Base-by-base conservation (phyloP, 1,140 invertebrate species). In the Plectrocnemia conspersa region DNA sequence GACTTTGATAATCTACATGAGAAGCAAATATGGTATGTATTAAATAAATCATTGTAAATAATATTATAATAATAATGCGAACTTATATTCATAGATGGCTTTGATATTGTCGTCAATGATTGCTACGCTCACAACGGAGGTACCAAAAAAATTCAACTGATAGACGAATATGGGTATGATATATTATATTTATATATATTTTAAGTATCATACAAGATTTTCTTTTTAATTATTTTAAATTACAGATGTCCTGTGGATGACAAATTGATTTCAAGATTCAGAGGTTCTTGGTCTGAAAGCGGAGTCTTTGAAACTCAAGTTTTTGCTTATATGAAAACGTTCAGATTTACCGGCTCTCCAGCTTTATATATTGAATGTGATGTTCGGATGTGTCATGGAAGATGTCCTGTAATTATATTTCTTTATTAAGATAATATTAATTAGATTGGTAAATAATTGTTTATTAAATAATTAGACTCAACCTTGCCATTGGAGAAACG, bases 81-180 rank as follows among this genome's bases (percentile, higher is more conserved):
- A 36, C 63, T 41, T 44, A 48, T 44, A 56, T 47, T 71, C 76
- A 53, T 74, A 93, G 89, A 93, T 73, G 91, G 91, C 52, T 96
- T 94, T 66, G 92, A 96, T 67, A 92, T 96, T 57, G 89, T 94
- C n/a, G 91, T 96, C 3, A 96, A 93, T 67, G 91, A 95, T 68
- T 96, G 92, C 68, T 92, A 86, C 66, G 91, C 92, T 0, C 92
- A 96, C 68, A 96, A 96, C 74, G 92, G 92, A 36, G 91, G 88
- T 3, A 88, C 88, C 52, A 94, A 94, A 68, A 82, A 84, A 61
- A 92, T 96, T 63, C 89, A 93, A 65, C 76, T 96, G 27, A 95
- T 94, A 50, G 91, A 95, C 71, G 88, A 93, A 69, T 91, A 88
- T 65, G 92, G 92, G 86, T 88, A 77, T 75, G 74, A 27, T n/a